Base-by-base conservation (phyloP, 2,888 invertebrate species). In the Lasioglossum lativentre region DNA sequence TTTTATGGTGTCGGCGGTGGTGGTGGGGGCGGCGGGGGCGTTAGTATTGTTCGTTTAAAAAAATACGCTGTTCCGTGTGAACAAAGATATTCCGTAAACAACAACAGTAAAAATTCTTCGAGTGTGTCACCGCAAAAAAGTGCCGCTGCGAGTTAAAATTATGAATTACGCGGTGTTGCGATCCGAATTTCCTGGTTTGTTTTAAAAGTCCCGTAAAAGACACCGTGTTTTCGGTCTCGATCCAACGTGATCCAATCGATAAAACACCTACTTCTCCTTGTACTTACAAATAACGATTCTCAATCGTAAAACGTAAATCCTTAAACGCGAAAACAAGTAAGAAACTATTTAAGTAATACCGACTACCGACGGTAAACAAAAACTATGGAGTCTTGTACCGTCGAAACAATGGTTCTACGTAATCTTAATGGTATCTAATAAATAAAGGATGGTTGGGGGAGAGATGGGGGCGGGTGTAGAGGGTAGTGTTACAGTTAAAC, bases 21-120 rank as follows among this genome's bases (percentile, higher is more conserved):
- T 12, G 56, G n/a, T n/a, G n/a, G n/a, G 47, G 23, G 52, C 23
- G 52, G 52, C 8, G 27, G 27, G 59, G 59, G 16, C 59, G 6
- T 63, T 45, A 45, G 56, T 80, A 47, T 66, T 38, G 42, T 72
- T 78, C 83, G 77, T 84, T 71, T 68, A 82, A 83, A 86, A 82
- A 85, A 82, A 82, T 73, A 56, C 63, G 76, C 40, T 82, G 84
- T 75, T 86, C 82, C 82, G 66, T 70, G 76, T 30, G 78, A 90
- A 83, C 76, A 78, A 83, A 84, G 76, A 71, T 56, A 56, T 86
- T n/a, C 73, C 76, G 23, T 75, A 78, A 82, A 81, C 79, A 74
- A 90, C 70, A 86, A 86, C 59, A 52, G 83, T 83, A 66, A 90
- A 87, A 75, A 86, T 87, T 63, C 70, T 47, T 56, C 59, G 68